Evolutionary conservation across 2,888 invertebrate genomes (phyloP), one percentile per base, ranked within the genome.

Genomic region (Microctonus hyperodae): DNA sequence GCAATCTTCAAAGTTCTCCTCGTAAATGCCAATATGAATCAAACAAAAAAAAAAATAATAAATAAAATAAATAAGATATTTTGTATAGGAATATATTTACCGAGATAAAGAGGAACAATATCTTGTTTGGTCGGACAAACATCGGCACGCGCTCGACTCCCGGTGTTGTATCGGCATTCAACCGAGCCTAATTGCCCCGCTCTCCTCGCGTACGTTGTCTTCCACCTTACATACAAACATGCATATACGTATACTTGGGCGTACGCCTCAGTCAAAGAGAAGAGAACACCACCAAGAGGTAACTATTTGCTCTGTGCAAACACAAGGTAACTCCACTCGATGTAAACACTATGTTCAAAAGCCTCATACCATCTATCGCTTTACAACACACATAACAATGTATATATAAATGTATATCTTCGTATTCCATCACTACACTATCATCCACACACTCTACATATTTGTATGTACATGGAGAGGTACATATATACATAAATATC

Each of bases 91-190:
- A n/a, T 23, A 55, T 40, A 31, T 50, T 59, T 37, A 64, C n/a
- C n/a, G 31, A 31, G 35, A 48, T 37, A 58, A 25, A 25, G 60
- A 57, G 44, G 35, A 65, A 76, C 75, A 77, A 78, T 78, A 78
- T 81, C 81, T 82, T 81, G 79, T 81, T 82, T 81, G 80, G 76
- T 72, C 77, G 76, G 76, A 77, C 82, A 81, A 82, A 82, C 78
- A 81, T 75, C 74, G 80, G 77, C 81, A 81, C 81, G 81, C 79
- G 81, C 71, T 69, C 23, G 28, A 65, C 67, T 60, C 59, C 59
- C 48, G 59, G 59, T 60, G 44, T 60, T 60, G 68, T 69, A 68
- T 68, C 69, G 65, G 58, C 64, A 56, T 55, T 57, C 50, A 63
- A 58, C 31, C 59, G 70, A 67, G 62, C 72, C 72, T 71, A 72